phyloP scores from a whole-genome alignment of 2,113 vertebrate species.

The Sakesphorus luctuosus region DNA sequence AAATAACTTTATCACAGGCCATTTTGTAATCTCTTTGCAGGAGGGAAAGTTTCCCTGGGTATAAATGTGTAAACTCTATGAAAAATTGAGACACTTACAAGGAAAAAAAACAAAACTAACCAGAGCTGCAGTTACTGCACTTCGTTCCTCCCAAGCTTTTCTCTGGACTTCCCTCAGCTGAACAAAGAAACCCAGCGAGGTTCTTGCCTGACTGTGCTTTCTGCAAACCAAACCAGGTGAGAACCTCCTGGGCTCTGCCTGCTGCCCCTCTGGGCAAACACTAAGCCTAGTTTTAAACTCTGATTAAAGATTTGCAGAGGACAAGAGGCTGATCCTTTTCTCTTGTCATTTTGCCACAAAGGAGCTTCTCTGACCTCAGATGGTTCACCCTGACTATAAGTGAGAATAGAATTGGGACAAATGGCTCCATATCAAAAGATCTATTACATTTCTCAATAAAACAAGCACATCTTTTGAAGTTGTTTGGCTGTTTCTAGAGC shows the following conservation, averaged over 20 bases:
- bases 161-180: not conserved
- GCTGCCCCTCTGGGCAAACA: not conserved
- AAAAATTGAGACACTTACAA: not conserved
- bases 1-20: conserved; percentile 55
- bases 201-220: not conserved
- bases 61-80: conserved; percentile 43
- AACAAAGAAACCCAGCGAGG: not conserved
- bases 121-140: not conserved
- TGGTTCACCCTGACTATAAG: not conserved
- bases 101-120: not conserved
- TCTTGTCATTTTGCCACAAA: not conserved
- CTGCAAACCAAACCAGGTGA: not conserved
- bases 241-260: not conserved
- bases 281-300: not conserved
- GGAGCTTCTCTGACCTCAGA: not conserved
- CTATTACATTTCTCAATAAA: conserved; percentile 1
- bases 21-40: conserved; percentile 56
- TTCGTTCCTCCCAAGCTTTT: not conserved
- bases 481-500: conserved; percentile 42
- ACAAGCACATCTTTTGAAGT: conserved; percentile 36
- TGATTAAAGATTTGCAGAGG: not conserved
- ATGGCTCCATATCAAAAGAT: not conserved
- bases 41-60: conserved; percentile 53
- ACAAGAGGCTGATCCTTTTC: not conserved
- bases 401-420: not conserved